Percentiles rank a stretch among this genome's conserved stretches.
These are phyloP conservation scores for Turritopsis rubra DNA, from an alignment of 30 jellyfish, hydroid and myxozoan genomes.

Conservation along the genomic window DNA sequence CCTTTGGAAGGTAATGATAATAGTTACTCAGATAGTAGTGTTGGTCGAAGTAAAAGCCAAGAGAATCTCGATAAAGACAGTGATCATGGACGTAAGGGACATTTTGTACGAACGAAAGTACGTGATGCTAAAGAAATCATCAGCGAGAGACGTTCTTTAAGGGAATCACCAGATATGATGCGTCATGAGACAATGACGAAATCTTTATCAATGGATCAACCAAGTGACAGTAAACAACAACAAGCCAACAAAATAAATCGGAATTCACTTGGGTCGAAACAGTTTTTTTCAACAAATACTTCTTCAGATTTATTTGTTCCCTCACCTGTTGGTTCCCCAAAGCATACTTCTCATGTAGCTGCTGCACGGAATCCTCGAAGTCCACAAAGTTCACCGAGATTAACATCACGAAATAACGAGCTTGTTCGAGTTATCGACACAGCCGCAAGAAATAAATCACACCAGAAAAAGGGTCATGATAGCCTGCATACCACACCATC, in stretches of 20 bases:
- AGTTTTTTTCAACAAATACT: not conserved
- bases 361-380: not conserved
- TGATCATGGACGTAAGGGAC: slow-evolving; percentile 31
- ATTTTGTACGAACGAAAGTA: slow-evolving; percentile 77
- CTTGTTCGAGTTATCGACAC: slow-evolving; percentile 22
- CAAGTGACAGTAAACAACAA: not conserved
- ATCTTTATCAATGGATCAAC: not conserved
- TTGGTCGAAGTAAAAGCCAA: slow-evolving; percentile 28
- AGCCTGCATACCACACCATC: not conserved
- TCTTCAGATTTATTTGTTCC: not conserved
- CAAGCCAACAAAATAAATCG: not conserved
- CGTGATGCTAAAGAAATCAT: slow-evolving; percentile 75
- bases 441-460: slow-evolving; percentile 18
- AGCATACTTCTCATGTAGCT: not conserved
- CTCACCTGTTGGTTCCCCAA: not conserved
- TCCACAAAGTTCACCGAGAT: slow-evolving; percentile 24
- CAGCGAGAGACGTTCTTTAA: slow-evolving; percentile 33
- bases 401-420: not conserved
- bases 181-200: not conserved
- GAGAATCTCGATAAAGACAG: slow-evolving; percentile 22
- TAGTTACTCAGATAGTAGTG: slow-evolving; percentile 6
- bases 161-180: slow-evolving; percentile 29
- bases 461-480: slow-evolving; percentile 30
- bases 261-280: not conserved
- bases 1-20: slow-evolving; percentile 39